Evolutionary conservation across 2,888 invertebrate species (phyloP).

Genomic region (Tinea trinotella): DNA sequence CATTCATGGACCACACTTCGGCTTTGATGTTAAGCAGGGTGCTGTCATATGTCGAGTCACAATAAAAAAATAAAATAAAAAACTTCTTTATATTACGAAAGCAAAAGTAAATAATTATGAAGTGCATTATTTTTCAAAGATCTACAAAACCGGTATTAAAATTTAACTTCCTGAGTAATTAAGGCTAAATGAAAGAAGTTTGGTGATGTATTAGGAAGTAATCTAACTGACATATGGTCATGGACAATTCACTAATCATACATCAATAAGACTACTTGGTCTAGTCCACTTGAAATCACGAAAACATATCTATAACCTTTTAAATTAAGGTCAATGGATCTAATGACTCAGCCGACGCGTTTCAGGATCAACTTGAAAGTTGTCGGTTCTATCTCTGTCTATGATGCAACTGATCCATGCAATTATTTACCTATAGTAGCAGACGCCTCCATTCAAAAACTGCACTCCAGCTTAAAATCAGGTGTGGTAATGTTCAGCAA

Average conservation of each 20-base stretch:
- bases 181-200: not conserved
- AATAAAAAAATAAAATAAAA: not conserved
- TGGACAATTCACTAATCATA: not conserved
- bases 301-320: not conserved
- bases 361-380: no score
- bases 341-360: no score
- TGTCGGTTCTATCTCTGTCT: no score
- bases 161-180: not conserved
- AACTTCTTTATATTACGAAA: not conserved
- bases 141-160: not conserved
- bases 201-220: not conserved
- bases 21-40: no score
- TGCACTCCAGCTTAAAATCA: no score
- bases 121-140: not conserved
- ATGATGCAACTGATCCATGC: no score
- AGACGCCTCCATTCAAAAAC: no score
- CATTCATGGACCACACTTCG: no score
- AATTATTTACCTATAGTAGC: no score
- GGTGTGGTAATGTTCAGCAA: no score
- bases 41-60: no score
- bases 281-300: not conserved
- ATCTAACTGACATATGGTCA: not conserved
- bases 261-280: not conserved
- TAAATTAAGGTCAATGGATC: no score
- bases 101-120: not conserved